A percentile compares a stretch with the other conserved stretches of the same genome.
Evolutionary conservation across 2,113 vertebrate species (phyloP).

Genomic region (Ranitomeya variabilis): DNA sequence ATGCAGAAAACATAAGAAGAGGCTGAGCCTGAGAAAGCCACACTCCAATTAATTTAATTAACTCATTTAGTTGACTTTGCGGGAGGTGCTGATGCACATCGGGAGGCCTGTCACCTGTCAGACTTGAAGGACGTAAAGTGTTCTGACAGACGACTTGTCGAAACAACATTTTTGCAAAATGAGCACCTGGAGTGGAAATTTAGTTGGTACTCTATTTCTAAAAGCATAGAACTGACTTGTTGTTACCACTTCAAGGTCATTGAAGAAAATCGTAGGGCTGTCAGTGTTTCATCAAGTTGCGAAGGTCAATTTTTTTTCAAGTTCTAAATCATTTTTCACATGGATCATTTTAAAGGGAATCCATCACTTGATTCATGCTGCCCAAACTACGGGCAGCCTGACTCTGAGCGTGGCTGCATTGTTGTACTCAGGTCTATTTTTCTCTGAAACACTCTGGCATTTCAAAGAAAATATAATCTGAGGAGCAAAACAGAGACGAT

Average conservation of each 20-base stretch:
- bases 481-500: too few species aligned
- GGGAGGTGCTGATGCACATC: conserved; percentile 19
- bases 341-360: too few species aligned
- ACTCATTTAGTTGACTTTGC: conserved; percentile 46
- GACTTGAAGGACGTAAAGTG: not conserved
- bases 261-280: not conserved
- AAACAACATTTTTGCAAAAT: not conserved
- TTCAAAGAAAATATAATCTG: too few species aligned
- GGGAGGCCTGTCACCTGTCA: conserved; percentile 34
- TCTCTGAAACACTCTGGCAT: too few species aligned
- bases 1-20: not conserved
- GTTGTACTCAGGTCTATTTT: too few species aligned
- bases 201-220: not conserved
- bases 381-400: too few species aligned
- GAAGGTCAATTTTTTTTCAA: not conserved
- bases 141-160: not conserved
- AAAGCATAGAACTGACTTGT: not conserved
- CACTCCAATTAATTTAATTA: conserved; percentile 39
- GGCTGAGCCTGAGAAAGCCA: not conserved
- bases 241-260: not conserved
- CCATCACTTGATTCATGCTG: too few species aligned
- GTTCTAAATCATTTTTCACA: too few species aligned
- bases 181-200: not conserved
- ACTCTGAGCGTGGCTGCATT: too few species aligned
- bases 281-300: not conserved